Conservation (phyloP, 2,797 vertebrate species). For the Luscinia luscinia region DNA sequence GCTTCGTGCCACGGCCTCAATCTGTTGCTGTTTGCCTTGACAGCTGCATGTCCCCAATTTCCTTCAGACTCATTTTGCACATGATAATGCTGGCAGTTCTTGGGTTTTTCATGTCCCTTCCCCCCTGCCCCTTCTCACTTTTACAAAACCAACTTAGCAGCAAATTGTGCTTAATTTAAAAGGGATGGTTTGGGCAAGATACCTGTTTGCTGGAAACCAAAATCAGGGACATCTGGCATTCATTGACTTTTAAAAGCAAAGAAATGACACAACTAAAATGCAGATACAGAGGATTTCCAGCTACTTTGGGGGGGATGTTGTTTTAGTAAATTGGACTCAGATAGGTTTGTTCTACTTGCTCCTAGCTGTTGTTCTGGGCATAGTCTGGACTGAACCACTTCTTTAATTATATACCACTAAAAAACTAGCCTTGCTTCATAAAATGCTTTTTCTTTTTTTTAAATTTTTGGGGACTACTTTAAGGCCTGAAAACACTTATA, state of each 20-base stretch:
- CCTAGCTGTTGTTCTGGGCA: background rate
- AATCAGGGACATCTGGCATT: constrained; percentile 52
- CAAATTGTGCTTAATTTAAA: constrained; percentile 33
- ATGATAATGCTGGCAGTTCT: constrained; percentile 8
- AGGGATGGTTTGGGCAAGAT: constrained; percentile 29
- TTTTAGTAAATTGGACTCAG: constrained; percentile 27
- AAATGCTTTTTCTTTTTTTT: background rate
- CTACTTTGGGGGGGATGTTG: background rate
- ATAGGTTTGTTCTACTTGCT: constrained; percentile 4
- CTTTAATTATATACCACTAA: background rate
- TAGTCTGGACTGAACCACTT: background rate
- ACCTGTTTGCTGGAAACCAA: constrained; percentile 47
- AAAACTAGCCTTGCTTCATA: background rate
- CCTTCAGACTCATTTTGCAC: constrained; percentile 35
- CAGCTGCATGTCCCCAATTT: constrained; percentile 48
- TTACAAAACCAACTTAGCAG: constrained; percentile 13
- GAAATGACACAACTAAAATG: constrained; percentile 51
- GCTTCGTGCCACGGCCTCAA: constrained; percentile 51
- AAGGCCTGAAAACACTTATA: background rate
- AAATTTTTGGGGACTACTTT: too few relatives aligned
- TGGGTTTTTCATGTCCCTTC: background rate
- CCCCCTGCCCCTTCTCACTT: background rate
- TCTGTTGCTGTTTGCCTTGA: constrained; percentile 59
- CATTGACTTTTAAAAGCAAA: constrained; percentile 51
- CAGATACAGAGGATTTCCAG: constrained; percentile 45